Evolutionary conservation across 2,113 vertebrate species (phyloP).

Genomic region (Mesocricetus auratus): DNA sequence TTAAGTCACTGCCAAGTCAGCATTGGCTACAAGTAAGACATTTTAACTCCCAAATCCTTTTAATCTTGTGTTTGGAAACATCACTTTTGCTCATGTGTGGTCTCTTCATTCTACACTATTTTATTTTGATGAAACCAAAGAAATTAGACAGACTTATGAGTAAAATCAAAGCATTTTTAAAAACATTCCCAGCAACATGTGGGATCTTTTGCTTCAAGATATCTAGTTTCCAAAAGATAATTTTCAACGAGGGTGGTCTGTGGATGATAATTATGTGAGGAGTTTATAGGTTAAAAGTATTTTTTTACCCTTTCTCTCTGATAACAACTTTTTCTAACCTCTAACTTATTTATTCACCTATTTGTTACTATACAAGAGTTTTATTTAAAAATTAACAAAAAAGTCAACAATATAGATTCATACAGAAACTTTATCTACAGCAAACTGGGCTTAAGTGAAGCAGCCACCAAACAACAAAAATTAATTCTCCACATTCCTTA

Average conservation of each 20-base stretch:
- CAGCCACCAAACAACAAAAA: neutral
- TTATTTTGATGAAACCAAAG: neutral
- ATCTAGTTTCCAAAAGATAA: neutral
- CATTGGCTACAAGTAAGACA: neutral
- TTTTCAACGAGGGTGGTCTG: neutral
- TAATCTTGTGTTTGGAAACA: neutral
- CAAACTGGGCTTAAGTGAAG: neutral
- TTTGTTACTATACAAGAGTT: conserved; percentile 33
- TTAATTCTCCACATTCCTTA: neutral
- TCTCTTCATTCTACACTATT: conserved; percentile 43
- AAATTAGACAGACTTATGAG: neutral
- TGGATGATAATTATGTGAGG: neutral
- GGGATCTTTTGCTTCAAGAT: neutral
- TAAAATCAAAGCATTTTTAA: neutral
- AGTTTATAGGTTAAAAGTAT: neutral
- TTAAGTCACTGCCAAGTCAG: neutral
- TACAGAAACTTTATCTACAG: neutral
- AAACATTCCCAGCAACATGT: neutral
- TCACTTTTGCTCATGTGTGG: conserved; percentile 17
- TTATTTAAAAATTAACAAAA: conserved; percentile 1
- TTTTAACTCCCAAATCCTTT: neutral
- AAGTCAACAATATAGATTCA: neutral
- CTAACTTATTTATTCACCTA: neutral
- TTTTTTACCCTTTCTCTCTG: neutral
- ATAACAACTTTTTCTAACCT: neutral